Conservation (phyloP, 2,113 vertebrate species). For the Phalacrocorax carbo region DNA sequence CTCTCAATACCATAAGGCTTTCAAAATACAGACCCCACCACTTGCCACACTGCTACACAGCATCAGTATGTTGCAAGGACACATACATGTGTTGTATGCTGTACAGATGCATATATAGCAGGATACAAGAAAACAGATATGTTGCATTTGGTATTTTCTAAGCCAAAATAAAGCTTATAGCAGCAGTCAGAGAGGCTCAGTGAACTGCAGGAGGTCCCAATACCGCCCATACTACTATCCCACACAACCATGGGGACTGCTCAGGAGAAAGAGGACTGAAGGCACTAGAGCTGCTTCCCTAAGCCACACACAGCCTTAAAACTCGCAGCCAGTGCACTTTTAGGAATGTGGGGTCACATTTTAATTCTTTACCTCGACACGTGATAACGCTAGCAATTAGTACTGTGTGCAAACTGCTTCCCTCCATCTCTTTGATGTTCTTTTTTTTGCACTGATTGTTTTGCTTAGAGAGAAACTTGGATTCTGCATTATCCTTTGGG, state of each 20-base stretch:
- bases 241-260: neutral
- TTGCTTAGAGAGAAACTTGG: slow-evolving; percentile 24
- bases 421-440: slow-evolving; percentile 21
- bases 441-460: slow-evolving; percentile 36
- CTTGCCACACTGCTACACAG: neutral
- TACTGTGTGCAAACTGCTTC: neutral
- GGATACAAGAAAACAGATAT: rapidly evolving
- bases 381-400: neutral
- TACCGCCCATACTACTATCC: neutral
- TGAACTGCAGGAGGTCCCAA: neutral
- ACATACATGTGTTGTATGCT: rapidly evolving
- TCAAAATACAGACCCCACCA: neutral
- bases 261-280: rapidly evolving
- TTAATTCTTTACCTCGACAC: neutral
- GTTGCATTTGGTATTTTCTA: neutral
- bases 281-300: neutral
- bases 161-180: neutral
- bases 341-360: neutral
- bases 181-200: neutral
- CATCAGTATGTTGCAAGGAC: rapidly evolving
- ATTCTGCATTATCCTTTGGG: neutral
- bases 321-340: neutral
- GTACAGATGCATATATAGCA: neutral
- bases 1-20: neutral
- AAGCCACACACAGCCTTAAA: neutral